These are phyloP conservation scores for Chauna torquata DNA, from an alignment of 2,113 vertebrate species.

Conservation along the genomic window DNA sequence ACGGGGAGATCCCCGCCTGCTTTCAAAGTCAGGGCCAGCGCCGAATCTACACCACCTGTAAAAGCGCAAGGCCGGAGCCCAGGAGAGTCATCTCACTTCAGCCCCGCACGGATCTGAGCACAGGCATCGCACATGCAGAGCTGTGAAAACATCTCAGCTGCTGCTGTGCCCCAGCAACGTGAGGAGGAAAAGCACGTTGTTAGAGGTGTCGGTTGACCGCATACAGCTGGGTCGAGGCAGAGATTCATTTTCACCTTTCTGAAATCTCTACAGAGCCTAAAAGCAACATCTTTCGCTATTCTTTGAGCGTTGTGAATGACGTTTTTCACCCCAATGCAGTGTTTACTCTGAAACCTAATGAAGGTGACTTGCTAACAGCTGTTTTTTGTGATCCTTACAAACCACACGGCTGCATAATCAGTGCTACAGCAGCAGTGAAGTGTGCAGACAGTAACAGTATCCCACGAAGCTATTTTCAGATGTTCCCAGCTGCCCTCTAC, in stretches of 20 bases:
- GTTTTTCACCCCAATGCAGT: fast-evolving
- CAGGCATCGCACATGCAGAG: fast-evolving
- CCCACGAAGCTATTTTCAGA: neutral
- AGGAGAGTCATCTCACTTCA: neutral
- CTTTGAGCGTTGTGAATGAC: neutral
- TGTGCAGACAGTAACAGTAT: neutral
- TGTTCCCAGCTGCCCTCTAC: neutral
- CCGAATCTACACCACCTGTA: neutral
- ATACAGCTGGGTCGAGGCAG: fast-evolving
- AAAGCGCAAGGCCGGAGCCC: neutral
- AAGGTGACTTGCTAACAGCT: neutral
- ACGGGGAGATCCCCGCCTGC: neutral
- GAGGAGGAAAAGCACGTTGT: neutral
- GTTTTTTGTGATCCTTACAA: neutral
- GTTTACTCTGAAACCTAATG: neutral
- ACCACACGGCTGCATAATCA: fast-evolving
- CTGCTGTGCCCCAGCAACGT: neutral
- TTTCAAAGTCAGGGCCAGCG: neutral
- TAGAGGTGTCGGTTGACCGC: neutral
- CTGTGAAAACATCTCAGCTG: neutral
- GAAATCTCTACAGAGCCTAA: neutral
- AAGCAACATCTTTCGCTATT: neutral
- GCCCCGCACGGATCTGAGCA: fast-evolving
- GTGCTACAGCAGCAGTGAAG: neutral
- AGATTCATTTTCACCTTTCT: slow-evolving; percentile 27